Evolutionary conservation across 2,113 vertebrate species (phyloP).

Genomic region (Pteropus alecto): DNA sequence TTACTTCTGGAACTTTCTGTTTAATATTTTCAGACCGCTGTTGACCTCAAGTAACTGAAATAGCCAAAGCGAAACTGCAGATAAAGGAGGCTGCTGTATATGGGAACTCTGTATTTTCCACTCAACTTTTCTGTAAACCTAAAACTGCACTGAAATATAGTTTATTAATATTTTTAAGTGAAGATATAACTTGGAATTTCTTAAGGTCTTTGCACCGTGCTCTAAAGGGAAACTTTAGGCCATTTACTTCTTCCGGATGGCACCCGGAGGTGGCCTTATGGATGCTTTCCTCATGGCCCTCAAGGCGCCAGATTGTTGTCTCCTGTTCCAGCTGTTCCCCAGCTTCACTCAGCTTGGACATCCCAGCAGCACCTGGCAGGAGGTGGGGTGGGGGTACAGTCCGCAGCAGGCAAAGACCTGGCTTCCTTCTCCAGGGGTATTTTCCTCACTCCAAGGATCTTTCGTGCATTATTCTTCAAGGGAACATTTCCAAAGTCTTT

Average conservation of each 20-base stretch:
- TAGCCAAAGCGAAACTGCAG: background rate
- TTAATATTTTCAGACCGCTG: background rate
- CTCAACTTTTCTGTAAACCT: background rate
- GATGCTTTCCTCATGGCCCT: background rate
- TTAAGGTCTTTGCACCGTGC: too few species aligned
- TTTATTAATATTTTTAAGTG: background rate
- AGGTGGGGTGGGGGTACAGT: background rate
- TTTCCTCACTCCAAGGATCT: background rate
- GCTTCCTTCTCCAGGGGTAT: too few species aligned
- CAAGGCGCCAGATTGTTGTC: background rate
- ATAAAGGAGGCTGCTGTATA: too few species aligned
- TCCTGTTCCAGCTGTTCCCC: rapidly evolving
- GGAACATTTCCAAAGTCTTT: background rate
- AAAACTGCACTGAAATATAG: background rate
- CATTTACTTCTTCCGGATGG: background rate
- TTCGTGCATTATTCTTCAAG: background rate
- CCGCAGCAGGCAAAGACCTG: background rate
- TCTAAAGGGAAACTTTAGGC: background rate
- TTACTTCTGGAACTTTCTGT: background rate
- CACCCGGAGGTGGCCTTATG: too few species aligned
- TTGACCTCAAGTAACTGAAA: background rate
- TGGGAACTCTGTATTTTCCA: background rate
- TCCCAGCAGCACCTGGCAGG: rapidly evolving
- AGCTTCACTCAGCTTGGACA: rapidly evolving
- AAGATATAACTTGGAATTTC: background rate